Evolutionary conservation across 1,140 invertebrate species (phyloP).

Genomic region (Hyles vespertilio): DNA sequence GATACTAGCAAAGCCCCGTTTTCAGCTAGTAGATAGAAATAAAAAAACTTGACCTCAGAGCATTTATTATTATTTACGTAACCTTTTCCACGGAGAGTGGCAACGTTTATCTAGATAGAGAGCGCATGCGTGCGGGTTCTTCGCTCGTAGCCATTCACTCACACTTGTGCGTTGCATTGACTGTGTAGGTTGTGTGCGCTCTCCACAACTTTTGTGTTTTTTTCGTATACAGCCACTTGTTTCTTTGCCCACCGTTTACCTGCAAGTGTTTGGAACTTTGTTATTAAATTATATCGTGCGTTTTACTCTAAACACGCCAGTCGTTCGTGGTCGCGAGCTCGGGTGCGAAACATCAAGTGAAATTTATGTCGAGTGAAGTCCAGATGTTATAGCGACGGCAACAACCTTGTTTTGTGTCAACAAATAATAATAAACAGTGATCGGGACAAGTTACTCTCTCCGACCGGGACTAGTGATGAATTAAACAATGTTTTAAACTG

Average conservation of each 20-base stretch:
- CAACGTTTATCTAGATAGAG: conserved; percentile 38
- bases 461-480: conserved; percentile 59
- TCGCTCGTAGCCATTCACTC: conserved; percentile 44
- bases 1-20: too few species aligned
- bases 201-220: conserved; percentile 47
- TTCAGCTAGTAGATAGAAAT: too few species aligned
- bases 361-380: conserved; percentile 47
- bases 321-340: neutral
- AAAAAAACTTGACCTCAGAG: neutral
- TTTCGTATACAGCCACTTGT: conserved; percentile 46
- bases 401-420: conserved; percentile 65
- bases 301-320: conserved; percentile 20
- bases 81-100: conserved; percentile 13
- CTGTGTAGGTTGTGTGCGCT: conserved; percentile 39
- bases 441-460: conserved; percentile 51
- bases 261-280: conserved; percentile 40
- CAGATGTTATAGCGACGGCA: conserved; percentile 56
- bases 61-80: conserved; percentile 1
- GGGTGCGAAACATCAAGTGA: conserved; percentile 38
- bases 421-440: conserved; percentile 69
- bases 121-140: conserved; percentile 31
- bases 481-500: conserved; percentile 66
- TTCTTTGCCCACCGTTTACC: conserved; percentile 43
- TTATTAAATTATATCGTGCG: conserved; percentile 12
- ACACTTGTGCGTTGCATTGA: conserved; percentile 47